Evolutionary conservation across 2,797 vertebrate species (phyloP).

Genomic region (Heterohyrax brucei): DNA sequence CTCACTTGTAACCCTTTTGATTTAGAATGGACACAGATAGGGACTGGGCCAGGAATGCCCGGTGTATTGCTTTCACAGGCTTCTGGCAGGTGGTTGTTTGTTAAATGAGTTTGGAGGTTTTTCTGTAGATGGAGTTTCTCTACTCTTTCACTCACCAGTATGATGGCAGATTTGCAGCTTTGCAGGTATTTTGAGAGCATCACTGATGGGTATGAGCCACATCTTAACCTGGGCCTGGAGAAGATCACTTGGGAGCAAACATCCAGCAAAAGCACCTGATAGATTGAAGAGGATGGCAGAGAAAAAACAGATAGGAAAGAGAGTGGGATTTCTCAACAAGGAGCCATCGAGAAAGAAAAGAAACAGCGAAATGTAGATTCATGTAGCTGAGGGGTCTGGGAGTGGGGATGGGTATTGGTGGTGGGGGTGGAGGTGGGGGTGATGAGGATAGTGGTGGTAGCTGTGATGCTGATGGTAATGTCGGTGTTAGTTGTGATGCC

Average conservation of each 20-base stretch:
- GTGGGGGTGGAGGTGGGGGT: too few relatives aligned
- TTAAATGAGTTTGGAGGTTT: not conserved
- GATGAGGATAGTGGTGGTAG: not conserved
- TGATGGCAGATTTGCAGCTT: not conserved
- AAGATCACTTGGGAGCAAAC: not conserved
- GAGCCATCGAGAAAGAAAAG: not conserved
- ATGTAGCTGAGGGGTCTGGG: not conserved
- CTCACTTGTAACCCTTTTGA: not conserved
- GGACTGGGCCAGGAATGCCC: not conserved
- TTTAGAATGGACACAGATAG: not conserved
- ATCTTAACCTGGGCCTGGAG: not conserved
- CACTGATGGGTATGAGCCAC: not conserved
- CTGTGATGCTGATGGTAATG: fast-evolving
- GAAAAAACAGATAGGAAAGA: not conserved
- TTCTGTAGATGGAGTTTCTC: not conserved
- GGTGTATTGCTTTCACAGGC: not conserved
- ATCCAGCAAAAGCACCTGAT: not conserved
- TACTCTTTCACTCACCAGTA: not conserved
- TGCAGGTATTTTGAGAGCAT: not conserved
- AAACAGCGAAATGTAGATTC: not conserved
- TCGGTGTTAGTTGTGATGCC: too few relatives aligned
- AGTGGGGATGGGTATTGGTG: not conserved
- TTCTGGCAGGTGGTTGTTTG: not conserved
- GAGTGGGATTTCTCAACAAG: not conserved
- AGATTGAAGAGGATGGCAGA: not conserved